Base-by-base conservation (phyloP, 2,888 invertebrate genomes). In the Chymomyza procnemis region DNA sequence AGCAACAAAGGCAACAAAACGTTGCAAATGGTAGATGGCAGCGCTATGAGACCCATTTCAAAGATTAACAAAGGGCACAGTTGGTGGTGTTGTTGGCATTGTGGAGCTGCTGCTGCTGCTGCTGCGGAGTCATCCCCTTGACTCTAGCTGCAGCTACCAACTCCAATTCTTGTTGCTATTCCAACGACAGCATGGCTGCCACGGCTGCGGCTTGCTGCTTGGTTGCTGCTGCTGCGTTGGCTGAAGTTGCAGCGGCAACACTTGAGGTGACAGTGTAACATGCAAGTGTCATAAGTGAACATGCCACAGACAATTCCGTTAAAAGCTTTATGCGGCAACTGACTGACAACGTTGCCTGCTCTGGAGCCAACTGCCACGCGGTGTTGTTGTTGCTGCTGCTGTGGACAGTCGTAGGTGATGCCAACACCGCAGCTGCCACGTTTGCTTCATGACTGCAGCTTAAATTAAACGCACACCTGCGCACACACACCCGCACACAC, bases 21-120 rank as follows among this genome's bases (percentile, higher is more conserved):
- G 50, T 34, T 52, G 52, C 21, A 57, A 48, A 62, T 66, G 26
- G n/a, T n/a, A n/a, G n/a, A n/a, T n/a, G n/a, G n/a, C 34, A 22
- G 50, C 52, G 61, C 66, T 62, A 21, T 60, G 64, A 72, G 72
- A 71, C 64, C 77, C 88, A 88, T 88, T 87, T 86, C 73, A 76
- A 68, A 87, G 86, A 88, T 87, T 86, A 86, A 86, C 74, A 79
- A 80, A 84, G 76, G 70, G 67, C 77, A 69, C 77, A 83, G 80
- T 73, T 85, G 76, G 67, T 85, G 76, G 67, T 41, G 18, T 16
- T 12, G 66, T 48, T 61, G 47, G 58, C 59, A 58, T 50, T 55
- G 67, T 50, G n/a, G n/a, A 81, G 80, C 72, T 85, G 76, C 67
- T 21, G 48, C 60, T 41, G 18, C 22, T n/a, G 22, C n/a, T 4